These are phyloP conservation scores for Tragopan temminckii DNA, from an alignment of 2,797 vertebrate species.

Conservation along the genomic window DNA sequence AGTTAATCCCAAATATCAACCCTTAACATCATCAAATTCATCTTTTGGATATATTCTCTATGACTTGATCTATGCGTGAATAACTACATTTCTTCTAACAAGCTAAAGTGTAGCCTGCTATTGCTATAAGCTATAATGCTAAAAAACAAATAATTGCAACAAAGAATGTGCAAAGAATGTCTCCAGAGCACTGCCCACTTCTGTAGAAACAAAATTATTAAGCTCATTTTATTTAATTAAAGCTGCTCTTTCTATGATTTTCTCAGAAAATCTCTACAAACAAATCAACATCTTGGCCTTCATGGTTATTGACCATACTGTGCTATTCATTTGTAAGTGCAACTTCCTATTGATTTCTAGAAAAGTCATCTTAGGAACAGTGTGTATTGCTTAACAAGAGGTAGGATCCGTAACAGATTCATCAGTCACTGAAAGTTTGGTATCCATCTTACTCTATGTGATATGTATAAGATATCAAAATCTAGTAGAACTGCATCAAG, in stretches of 20 bases:
- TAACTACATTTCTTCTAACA: background rate
- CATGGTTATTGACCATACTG: background rate
- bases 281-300: background rate
- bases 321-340: background rate
- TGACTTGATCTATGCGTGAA: background rate
- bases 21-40: background rate
- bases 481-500: background rate
- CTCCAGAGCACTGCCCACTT: background rate
- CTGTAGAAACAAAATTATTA: background rate
- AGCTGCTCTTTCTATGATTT: background rate
- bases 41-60: background rate
- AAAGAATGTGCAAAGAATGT: background rate
- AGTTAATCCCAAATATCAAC: conserved; percentile 16
- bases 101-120: background rate
- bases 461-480: background rate
- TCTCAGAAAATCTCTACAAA: background rate
- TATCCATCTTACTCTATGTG: background rate
- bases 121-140: background rate
- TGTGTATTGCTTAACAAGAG: background rate
- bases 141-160: background rate
- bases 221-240: background rate
- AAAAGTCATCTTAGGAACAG: background rate
- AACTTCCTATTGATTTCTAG: background rate
- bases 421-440: background rate
- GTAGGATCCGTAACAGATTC: background rate